phyloP scores from a whole-genome alignment of 2,888 invertebrate species.

The Acronicta psi region DNA sequence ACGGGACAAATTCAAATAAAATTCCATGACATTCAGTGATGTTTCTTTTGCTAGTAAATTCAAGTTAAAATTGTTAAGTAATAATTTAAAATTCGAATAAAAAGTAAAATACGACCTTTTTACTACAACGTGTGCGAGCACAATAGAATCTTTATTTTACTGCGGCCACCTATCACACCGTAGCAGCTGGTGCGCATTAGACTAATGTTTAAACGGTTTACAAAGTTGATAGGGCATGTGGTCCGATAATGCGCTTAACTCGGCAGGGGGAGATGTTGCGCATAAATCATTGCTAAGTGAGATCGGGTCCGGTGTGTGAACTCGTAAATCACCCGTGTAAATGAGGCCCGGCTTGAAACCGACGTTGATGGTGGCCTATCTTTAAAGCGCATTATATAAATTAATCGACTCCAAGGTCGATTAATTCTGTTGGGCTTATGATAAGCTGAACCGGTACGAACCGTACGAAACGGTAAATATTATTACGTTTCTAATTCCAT shows the following conservation, averaged over 20 bases:
- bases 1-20: slow-evolving; percentile 33
- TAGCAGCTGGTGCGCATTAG: slow-evolving; percentile 55
- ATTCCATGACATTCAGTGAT: slow-evolving; percentile 25
- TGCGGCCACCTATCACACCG: slow-evolving; percentile 54
- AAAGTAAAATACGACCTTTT: slow-evolving; percentile 16
- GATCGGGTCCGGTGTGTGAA: slow-evolving; percentile 87
- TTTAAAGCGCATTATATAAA: slow-evolving; percentile 74
- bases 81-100: slow-evolving; percentile 34
- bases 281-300: slow-evolving; percentile 88
- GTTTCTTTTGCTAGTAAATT: slow-evolving; percentile 30
- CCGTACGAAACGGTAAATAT: slow-evolving; percentile 36
- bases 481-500: slow-evolving; percentile 40
- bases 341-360: slow-evolving; percentile 76
- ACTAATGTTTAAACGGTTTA: slow-evolving; percentile 73
- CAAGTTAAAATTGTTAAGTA: slow-evolving; percentile 22
- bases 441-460: slow-evolving; percentile 27
- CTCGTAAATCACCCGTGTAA: slow-evolving; percentile 87
- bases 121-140: slow-evolving; percentile 17
- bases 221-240: slow-evolving; percentile 83
- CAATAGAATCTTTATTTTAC: slow-evolving; percentile 30
- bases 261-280: slow-evolving; percentile 82
- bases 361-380: slow-evolving; percentile 78
- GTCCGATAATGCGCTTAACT: slow-evolving; percentile 85
- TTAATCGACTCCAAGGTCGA: slow-evolving; percentile 67
- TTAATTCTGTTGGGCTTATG: slow-evolving; percentile 57